These are phyloP conservation scores for Troides helena DNA, from an alignment of 2,888 invertebrate species.

Conservation along the genomic window DNA sequence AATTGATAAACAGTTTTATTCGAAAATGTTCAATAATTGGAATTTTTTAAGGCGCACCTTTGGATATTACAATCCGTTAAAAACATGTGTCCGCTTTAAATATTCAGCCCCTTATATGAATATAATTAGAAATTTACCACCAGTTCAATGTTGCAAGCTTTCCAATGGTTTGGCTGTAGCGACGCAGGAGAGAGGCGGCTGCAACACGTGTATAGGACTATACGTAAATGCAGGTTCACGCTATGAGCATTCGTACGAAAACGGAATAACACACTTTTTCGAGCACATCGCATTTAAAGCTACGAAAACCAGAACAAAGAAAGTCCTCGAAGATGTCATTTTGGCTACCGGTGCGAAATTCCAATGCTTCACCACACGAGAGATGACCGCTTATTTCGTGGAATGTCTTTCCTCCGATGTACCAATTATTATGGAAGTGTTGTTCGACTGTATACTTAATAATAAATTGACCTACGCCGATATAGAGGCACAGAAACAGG, in stretches of 20 bases:
- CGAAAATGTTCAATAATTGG: slow-evolving; percentile 6
- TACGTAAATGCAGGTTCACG: slow-evolving; percentile 61
- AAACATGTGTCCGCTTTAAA: not conserved
- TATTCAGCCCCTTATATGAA: slow-evolving; percentile 25
- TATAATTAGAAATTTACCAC: slow-evolving; percentile 84
- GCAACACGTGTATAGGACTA: slow-evolving; percentile 59
- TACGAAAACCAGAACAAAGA: slow-evolving; percentile 90
- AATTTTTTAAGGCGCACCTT: slow-evolving; percentile 1
- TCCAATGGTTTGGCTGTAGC: slow-evolving; percentile 93
- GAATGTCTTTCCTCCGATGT: slow-evolving; percentile 94
- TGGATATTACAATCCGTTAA: slow-evolving; percentile 1
- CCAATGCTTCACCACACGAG: slow-evolving; percentile 97
- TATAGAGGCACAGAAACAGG: slow-evolving; percentile 55
- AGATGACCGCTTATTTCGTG: slow-evolving; percentile 97
- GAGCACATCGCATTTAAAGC: slow-evolving; percentile 65
- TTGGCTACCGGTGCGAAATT: slow-evolving; percentile 97
- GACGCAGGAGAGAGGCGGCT: slow-evolving; percentile 93
- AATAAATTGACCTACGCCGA: slow-evolving; percentile 67
- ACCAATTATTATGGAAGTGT: slow-evolving; percentile 91
- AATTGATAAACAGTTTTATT: not conserved
- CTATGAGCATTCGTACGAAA: slow-evolving; percentile 53
- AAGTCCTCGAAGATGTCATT: slow-evolving; percentile 92
- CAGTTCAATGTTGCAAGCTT: slow-evolving; percentile 87
- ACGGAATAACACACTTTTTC: slow-evolving; percentile 66
- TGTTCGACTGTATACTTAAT: slow-evolving; percentile 96